Conservation (phyloP, 2,113 vertebrate genomes). For the Sander vitreus region DNA sequence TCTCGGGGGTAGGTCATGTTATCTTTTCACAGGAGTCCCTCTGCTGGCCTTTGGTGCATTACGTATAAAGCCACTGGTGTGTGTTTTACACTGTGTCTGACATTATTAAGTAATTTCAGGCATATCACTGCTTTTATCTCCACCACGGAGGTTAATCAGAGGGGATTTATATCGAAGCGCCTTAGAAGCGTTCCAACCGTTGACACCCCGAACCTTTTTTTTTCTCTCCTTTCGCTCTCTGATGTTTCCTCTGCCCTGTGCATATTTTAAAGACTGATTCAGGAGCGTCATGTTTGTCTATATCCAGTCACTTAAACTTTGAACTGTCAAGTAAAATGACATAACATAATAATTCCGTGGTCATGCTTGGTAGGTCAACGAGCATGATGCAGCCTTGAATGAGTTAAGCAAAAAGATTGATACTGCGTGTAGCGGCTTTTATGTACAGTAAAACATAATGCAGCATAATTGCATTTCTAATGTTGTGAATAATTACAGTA, state of each 20-base stretch:
- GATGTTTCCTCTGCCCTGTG: constrained; percentile 28
- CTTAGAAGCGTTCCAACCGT: constrained; percentile 49
- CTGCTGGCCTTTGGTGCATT: constrained; percentile 80
- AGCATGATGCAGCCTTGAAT: background rate
- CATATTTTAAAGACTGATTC: constrained; percentile 48
- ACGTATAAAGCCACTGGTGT: constrained; percentile 81
- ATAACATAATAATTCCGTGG: background rate
- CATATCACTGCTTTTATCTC: constrained; percentile 82
- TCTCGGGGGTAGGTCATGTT: constrained; percentile 76
- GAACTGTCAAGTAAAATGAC: constrained; percentile 14
- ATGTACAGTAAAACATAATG: background rate
- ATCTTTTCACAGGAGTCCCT: constrained; percentile 80
- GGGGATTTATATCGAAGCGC: constrained; percentile 72
- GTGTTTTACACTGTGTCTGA: constrained; percentile 82
- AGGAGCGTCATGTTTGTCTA: constrained; percentile 5
- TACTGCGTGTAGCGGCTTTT: background rate
- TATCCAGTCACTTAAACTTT: background rate
- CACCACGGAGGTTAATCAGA: constrained; percentile 77
- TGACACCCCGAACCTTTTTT: constrained; percentile 26
- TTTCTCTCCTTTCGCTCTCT: background rate
- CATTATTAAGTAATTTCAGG: constrained; percentile 80
- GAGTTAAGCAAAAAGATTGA: background rate
- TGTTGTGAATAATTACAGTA: constrained; percentile 21
- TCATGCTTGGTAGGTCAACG: too few species aligned
- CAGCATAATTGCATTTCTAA: constrained; percentile 26